phyloP scores from a whole-genome alignment of 1,140 invertebrate species.

The Drosophila mojavensis region DNA sequence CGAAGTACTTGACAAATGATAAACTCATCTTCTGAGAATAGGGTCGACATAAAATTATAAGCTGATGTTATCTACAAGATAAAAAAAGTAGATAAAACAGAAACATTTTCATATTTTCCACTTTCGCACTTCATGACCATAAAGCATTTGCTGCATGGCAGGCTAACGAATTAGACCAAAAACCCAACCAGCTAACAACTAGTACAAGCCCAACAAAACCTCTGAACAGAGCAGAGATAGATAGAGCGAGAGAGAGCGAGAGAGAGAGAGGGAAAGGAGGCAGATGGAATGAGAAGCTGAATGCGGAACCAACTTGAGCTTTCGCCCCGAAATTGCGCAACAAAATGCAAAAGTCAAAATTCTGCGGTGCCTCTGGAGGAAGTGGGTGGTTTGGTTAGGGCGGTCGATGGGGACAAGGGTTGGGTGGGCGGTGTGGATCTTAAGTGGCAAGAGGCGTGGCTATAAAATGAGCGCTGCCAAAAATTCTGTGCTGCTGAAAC shows the following conservation, averaged over 20 bases:
- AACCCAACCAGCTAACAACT: constrained; percentile 38
- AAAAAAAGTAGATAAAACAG: constrained; percentile 5
- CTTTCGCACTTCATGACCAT: constrained; percentile 80
- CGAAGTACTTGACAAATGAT: too few species aligned
- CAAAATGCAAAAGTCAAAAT: constrained; percentile 82
- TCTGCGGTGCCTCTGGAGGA: constrained; percentile 33
- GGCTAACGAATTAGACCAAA: constrained; percentile 67
- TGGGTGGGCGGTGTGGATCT: background rate
- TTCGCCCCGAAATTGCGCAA: constrained; percentile 76
- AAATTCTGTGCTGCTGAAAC: constrained; percentile 72
- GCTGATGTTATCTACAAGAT: constrained; percentile 50
- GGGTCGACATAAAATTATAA: constrained; percentile 18
- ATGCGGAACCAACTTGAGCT: constrained; percentile 69
- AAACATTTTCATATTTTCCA: constrained; percentile 75
- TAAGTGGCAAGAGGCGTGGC: constrained; percentile 48
- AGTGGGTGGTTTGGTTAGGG: background rate
- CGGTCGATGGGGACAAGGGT: background rate
- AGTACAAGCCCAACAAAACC: constrained; percentile 26
- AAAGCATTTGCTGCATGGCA: constrained; percentile 64
- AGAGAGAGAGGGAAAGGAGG: background rate
- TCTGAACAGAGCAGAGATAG: background rate
- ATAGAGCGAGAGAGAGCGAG: background rate
- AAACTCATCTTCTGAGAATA: constrained; percentile 7
- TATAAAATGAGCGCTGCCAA: constrained; percentile 78
- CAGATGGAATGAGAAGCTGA: background rate